Evolutionary conservation across 92 coral and sea anemone genomes (phyloP).

Genomic region (Blastomussa wellsi): DNA sequence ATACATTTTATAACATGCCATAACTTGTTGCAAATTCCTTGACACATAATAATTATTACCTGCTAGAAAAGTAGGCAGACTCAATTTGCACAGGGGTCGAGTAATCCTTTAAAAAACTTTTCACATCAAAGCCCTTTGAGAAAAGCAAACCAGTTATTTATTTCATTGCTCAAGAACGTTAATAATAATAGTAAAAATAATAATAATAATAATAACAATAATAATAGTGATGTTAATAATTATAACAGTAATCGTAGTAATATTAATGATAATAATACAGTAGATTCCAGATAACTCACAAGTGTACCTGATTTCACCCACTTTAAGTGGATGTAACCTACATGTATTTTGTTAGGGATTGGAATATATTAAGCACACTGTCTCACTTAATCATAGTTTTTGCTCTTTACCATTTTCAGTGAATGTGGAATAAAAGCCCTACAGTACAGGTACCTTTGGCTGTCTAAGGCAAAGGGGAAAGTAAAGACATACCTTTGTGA

Average conservation of each 20-base stretch:
- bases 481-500: conserved; percentile 6
- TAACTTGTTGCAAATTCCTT: not conserved
- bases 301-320: no score
- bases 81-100: conserved; percentile 13
- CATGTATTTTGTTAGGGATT: no score
- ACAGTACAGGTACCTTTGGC: no score
- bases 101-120: conserved; percentile 20
- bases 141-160: conserved; percentile 4
- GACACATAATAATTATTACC: conserved; percentile 1
- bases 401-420: no score
- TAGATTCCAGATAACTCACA: no score
- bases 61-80: conserved; percentile 19
- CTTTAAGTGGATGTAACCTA: no score
- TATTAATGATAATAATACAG: conserved; percentile 10
- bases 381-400: no score
- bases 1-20: not conserved
- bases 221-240: not conserved
- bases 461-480: no score
- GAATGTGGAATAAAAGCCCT: no score
- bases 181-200: no score
- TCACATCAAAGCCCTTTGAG: conserved; percentile 19
- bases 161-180: conserved; percentile 4
- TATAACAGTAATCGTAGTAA: not conserved
- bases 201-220: no score
- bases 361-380: no score